Evolutionary conservation across 2,797 vertebrate genomes (phyloP).

Genomic region (Myiotriccus ornatus): DNA sequence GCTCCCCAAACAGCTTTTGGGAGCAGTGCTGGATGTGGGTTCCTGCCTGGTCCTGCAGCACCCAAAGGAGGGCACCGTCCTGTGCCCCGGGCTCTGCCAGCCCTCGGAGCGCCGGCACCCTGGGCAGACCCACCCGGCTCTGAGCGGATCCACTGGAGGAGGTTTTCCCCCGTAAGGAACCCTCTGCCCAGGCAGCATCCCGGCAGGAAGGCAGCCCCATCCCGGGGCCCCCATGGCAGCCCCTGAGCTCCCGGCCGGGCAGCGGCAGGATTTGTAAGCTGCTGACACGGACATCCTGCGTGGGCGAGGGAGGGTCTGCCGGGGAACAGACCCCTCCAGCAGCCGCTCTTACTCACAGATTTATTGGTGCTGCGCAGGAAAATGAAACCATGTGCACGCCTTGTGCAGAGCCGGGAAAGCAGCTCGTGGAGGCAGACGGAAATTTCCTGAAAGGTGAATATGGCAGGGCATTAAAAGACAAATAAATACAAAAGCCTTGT

Average conservation of each 20-base stretch:
- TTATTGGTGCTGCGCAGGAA: slow-evolving; percentile 27
- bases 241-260: not conserved
- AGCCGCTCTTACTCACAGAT: slow-evolving; percentile 32
- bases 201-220: not conserved
- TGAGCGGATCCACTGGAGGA: not conserved
- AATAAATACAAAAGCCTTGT: slow-evolving; percentile 28
- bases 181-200: not conserved
- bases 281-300: slow-evolving; percentile 46
- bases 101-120: not conserved
- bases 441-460: slow-evolving; percentile 63
- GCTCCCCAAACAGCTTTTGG: not conserved
- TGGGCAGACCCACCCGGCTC: not conserved
- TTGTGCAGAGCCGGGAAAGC: not conserved
- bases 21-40: accelerated
- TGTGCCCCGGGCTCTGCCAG: accelerated
- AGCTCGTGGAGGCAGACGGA: slow-evolving; percentile 29
- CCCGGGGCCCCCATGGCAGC: accelerated
- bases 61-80: accelerated
- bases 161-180: not conserved
- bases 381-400: slow-evolving; percentile 36
- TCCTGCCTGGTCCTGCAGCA: not conserved
- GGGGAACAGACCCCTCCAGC: slow-evolving; percentile 12
- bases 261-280: slow-evolving; percentile 4
- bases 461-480: slow-evolving; percentile 40
- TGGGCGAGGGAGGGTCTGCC: not conserved